Base-by-base conservation (phyloP, 2,113 vertebrate species). In the Proteles cristata region DNA sequence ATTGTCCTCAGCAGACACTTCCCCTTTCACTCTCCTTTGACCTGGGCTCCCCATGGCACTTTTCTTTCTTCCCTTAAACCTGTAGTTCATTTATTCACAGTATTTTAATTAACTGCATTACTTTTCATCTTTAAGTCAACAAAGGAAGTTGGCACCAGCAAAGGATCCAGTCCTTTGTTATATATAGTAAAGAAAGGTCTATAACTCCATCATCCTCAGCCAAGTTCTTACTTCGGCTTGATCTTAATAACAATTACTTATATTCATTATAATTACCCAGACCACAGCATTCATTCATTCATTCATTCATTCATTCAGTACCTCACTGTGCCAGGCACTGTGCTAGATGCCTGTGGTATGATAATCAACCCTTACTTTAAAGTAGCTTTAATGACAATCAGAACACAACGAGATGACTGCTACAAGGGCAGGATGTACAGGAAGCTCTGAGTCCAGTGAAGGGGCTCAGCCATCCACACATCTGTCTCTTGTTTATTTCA, bases 391-490 rank as follows among this genome's bases (percentile, higher is more conserved):
- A 58, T 68, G 21, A 33, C 77, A 31, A 3, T 10, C 14, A 77
- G 33, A 12, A 53, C 1, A 4, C 8, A 6, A 10, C 2, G 3
- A 3, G 6, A 43, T 50, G 55, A 69, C 14, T 2, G 1, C 16
- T 2, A 8, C 1, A 9, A 65, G 0, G 14, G 21, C 6, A 19
- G 7, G 15, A 28, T 61, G 14, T 19, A 2, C 31, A 86, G 19
- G 23, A 19, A 0, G 1, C 45, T 74, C 0, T 25, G 61, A 65
- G 28, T 79, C 9, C 45, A 82, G 39, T 26, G 48, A 33, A 39
- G 39, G 50, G 26, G 9, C 1, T 12, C 7, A 1, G 12, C 2
- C 53, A 35, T 10, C 21, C 11, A n/a, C 1, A 7, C 2, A 7
- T 31, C 8, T 63, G 48, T 65, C 21, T 4, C 50, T 39, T 9